A percentile compares a stretch with the other conserved stretches of the same genome.
Evolutionary conservation across 2,888 invertebrate species (phyloP).

Genomic region (Dolichomitus sp.): DNA sequence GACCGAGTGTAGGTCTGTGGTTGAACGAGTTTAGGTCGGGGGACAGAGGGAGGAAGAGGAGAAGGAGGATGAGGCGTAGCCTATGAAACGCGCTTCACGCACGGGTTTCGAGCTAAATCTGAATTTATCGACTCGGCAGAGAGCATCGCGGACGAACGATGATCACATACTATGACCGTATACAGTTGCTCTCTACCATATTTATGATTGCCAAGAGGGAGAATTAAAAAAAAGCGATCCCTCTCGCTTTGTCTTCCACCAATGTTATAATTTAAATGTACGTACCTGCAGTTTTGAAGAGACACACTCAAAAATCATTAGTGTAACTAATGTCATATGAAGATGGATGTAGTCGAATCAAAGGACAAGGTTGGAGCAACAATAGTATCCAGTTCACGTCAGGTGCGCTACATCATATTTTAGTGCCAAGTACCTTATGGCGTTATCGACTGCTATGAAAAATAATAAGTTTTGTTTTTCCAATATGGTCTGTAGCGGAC

Average conservation of each 20-base stretch:
- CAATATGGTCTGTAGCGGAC: too few species aligned
- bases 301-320: background rate
- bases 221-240: conserved; percentile 1
- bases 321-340: background rate
- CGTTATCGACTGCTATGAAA: too few species aligned
- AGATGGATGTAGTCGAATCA: too few species aligned
- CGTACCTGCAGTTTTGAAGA: background rate
- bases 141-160: conserved; percentile 59
- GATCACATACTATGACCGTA: conserved; percentile 58
- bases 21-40: conserved; percentile 63
- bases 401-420: too few species aligned
- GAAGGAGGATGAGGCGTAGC: conserved; percentile 36
- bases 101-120: conserved; percentile 66
- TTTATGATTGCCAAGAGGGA: conserved; percentile 42
- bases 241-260: background rate
- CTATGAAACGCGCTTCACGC: conserved; percentile 67
- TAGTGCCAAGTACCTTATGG: too few species aligned
- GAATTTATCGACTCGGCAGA: conserved; percentile 69
- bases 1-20: conserved; percentile 67
- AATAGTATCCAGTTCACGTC: too few species aligned
- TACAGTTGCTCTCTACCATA: conserved; percentile 39
- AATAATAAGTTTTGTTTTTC: too few species aligned
- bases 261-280: background rate
- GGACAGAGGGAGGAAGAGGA: conserved; percentile 34
- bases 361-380: too few species aligned